Conservation (phyloP, 2,888 invertebrate species). For the Euzetes globulus region DNA sequence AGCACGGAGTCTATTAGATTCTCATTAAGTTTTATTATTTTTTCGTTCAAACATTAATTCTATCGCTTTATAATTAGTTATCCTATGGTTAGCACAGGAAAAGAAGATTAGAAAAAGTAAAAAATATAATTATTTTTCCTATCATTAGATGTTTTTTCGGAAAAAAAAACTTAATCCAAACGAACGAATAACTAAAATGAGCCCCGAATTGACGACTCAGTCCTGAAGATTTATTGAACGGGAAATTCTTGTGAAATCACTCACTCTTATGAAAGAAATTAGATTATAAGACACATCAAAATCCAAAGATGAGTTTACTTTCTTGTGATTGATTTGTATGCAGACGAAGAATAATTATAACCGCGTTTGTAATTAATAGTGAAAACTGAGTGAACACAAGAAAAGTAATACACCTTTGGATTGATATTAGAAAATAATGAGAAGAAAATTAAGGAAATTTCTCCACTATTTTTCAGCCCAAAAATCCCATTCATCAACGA, state of each 20-base stretch:
- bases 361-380: not conserved
- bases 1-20: too few species aligned
- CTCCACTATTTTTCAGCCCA: not conserved
- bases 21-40: not conserved
- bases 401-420: not conserved
- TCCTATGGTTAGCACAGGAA: not conserved
- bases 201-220: too few species aligned
- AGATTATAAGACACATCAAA: not conserved
- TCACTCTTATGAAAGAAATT: not conserved
- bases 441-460: not conserved
- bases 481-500: slow-evolving; percentile 17
- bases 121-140: not conserved
- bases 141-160: not conserved
- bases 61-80: slow-evolving; percentile 1
- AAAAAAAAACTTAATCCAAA: too few species aligned
- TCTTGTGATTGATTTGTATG: not conserved
- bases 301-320: not conserved
- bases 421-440: not conserved
- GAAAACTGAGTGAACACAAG: not conserved
- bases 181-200: too few species aligned
- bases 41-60: not conserved
- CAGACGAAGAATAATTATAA: not conserved
- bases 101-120: not conserved
- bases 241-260: not conserved
- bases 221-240: not conserved